phyloP scores from a whole-genome alignment of 1,140 invertebrate genomes.

The Mercenaria mercenaria region DNA sequence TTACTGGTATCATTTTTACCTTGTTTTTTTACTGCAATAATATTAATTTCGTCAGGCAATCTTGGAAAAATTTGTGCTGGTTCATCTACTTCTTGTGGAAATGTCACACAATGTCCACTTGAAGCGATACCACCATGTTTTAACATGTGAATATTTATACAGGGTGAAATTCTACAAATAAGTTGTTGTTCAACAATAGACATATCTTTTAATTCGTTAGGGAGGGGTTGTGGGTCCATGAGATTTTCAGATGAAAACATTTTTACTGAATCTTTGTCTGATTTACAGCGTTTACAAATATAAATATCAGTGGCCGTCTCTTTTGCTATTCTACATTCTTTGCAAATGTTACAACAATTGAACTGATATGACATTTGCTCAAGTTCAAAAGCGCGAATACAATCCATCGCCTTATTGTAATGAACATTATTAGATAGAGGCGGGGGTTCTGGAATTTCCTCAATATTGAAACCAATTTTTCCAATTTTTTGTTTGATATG shows the following conservation, averaged over 20 bases:
- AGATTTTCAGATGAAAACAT: conserved; percentile 63
- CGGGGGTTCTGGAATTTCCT: too few relatives aligned
- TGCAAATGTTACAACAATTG: too few relatives aligned
- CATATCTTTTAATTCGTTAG: conserved; percentile 41
- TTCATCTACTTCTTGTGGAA: conserved; percentile 67
- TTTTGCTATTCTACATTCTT: too few relatives aligned
- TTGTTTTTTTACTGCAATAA: conserved; percentile 26
- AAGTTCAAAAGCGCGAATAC: too few relatives aligned
- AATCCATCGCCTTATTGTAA: too few relatives aligned
- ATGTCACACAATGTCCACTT: conserved; percentile 51
- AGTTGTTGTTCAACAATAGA: conserved; percentile 31
- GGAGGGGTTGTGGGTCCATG: conserved; percentile 41
- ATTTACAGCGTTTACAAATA: conserved; percentile 39
- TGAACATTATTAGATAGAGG: too few relatives aligned
- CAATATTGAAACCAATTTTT: too few relatives aligned
- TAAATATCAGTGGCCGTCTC: too few relatives aligned
- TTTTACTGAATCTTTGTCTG: conserved; percentile 45
- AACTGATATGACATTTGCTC: too few relatives aligned
- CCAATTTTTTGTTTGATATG: too few relatives aligned
- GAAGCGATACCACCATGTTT: conserved; percentile 43
- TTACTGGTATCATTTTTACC: conserved; percentile 60
- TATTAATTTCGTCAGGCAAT: conserved; percentile 35
- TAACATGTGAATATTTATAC: conserved; percentile 26
- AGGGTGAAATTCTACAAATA: neutral
- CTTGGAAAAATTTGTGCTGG: conserved; percentile 48